Conservation (phyloP, 2,888 invertebrate genomes). For the Crocallis elinguaria region DNA sequence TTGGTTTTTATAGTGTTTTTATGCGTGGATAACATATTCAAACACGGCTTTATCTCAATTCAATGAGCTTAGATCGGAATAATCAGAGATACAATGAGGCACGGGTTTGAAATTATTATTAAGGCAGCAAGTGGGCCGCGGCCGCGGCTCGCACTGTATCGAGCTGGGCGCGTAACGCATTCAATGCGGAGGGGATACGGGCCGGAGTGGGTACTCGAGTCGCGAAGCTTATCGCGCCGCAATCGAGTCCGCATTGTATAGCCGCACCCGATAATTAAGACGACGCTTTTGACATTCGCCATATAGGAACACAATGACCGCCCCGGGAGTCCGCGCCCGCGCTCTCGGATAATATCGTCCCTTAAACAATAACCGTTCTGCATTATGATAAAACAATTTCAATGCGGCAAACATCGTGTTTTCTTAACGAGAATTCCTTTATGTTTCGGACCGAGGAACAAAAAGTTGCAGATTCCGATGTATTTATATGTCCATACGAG, state of each 20-base stretch:
- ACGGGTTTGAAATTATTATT: constrained; percentile 80
- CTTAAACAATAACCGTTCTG: constrained; percentile 80
- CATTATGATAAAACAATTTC: constrained; percentile 83
- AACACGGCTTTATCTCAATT: constrained; percentile 71
- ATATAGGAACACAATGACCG: constrained; percentile 84
- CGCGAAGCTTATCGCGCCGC: constrained; percentile 79
- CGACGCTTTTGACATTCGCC: constrained; percentile 85
- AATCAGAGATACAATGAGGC: constrained; percentile 80
- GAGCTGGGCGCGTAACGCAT: constrained; percentile 59
- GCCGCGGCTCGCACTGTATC: constrained; percentile 38
- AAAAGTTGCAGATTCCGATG: constrained; percentile 55
- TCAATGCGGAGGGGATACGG: constrained; percentile 58
- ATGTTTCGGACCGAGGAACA: constrained; percentile 50
- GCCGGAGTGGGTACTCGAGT: constrained; percentile 56
- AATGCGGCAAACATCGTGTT: constrained; percentile 77
- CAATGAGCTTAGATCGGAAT: constrained; percentile 77
- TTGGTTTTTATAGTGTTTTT: constrained; percentile 28
- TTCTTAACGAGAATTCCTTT: constrained; percentile 74
- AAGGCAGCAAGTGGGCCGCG: constrained; percentile 69
- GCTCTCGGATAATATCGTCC: constrained; percentile 79
- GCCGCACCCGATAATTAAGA: constrained; percentile 84
- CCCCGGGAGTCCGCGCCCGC: constrained; percentile 72
- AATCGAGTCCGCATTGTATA: constrained; percentile 82
- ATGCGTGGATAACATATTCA: constrained; percentile 47
- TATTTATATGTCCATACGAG: constrained; percentile 36